These are phyloP conservation scores for Melanotaenia boesemani DNA, from an alignment of 2,797 vertebrate genomes.

Conservation along the genomic window DNA sequence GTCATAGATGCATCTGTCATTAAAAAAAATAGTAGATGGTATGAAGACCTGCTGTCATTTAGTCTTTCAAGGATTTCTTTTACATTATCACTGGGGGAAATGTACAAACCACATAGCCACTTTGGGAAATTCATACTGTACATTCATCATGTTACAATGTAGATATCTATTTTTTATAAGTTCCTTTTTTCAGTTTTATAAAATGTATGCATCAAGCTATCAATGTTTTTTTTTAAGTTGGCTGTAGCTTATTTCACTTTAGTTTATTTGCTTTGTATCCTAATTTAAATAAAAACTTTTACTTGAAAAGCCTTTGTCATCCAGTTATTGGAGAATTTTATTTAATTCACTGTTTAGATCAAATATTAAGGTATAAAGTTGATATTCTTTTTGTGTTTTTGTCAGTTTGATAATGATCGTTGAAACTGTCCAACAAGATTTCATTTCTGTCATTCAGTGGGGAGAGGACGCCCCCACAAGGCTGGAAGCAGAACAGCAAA, in stretches of 20 bases:
- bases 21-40: constrained; percentile 50
- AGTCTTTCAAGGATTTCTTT: constrained; percentile 34
- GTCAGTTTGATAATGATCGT: not conserved
- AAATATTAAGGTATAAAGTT: not conserved
- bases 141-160: constrained; percentile 79
- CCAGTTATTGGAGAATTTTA: not conserved
- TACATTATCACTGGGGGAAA: constrained; percentile 41
- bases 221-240: constrained; percentile 57
- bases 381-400: not conserved
- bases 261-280: constrained; percentile 73
- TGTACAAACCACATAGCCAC: constrained; percentile 55
- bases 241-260: constrained; percentile 64
- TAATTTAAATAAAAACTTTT: constrained; percentile 81
- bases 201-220: constrained; percentile 67
- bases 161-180: constrained; percentile 84
- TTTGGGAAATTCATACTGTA: constrained; percentile 61
- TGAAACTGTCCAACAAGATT: not conserved
- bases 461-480: constrained; percentile 52
- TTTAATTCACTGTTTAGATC: not conserved
- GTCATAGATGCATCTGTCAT: constrained; percentile 34
- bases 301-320: constrained; percentile 41
- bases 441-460: not conserved
- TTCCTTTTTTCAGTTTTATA: constrained; percentile 74
- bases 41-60: constrained; percentile 54
- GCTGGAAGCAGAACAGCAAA: constrained; percentile 34